Evolutionary conservation across 1,140 invertebrate genomes (phyloP).

Genomic region (Habropoda laboriosa): DNA sequence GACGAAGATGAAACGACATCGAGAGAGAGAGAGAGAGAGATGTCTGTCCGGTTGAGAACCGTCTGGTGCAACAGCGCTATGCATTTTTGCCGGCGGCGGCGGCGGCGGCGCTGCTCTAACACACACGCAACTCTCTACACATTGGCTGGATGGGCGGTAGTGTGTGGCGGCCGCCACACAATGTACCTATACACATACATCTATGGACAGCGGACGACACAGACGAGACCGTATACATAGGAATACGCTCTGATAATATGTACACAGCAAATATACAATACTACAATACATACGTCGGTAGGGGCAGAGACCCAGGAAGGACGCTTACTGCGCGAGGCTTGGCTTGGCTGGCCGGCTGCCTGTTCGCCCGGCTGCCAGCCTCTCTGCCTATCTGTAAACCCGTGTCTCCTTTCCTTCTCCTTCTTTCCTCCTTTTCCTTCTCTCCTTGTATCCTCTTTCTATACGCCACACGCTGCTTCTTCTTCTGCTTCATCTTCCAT

Average conservation of each 20-base stretch:
- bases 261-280: conserved; percentile 78
- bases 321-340: conserved; percentile 66
- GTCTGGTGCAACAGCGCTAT: conserved; percentile 71
- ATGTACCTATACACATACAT: conserved; percentile 12
- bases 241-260: conserved; percentile 72
- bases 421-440: not conserved
- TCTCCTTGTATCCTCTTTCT: conserved; percentile 7
- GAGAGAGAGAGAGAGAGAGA: conserved; percentile 49
- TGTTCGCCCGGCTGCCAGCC: conserved; percentile 48
- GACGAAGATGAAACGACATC: too few relatives aligned
- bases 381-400: conserved; percentile 45
- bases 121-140: not conserved
- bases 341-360: conserved; percentile 61
- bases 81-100: conserved; percentile 77
- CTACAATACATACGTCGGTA: conserved; percentile 69
- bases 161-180: not conserved
- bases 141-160: not conserved
- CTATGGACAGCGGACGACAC: conserved; percentile 4
- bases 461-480: not conserved
- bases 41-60: conserved; percentile 77
- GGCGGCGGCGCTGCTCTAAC: conserved; percentile 53
- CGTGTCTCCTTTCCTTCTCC: conserved; percentile 33
- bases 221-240: conserved; percentile 49
- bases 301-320: conserved; percentile 82
- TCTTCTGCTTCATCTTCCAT: not conserved